A percentile compares a stretch with the other conserved stretches of the same genome.
phyloP scores from a whole-genome alignment of 2,113 vertebrate species.

The Neogobius melanostomus region DNA sequence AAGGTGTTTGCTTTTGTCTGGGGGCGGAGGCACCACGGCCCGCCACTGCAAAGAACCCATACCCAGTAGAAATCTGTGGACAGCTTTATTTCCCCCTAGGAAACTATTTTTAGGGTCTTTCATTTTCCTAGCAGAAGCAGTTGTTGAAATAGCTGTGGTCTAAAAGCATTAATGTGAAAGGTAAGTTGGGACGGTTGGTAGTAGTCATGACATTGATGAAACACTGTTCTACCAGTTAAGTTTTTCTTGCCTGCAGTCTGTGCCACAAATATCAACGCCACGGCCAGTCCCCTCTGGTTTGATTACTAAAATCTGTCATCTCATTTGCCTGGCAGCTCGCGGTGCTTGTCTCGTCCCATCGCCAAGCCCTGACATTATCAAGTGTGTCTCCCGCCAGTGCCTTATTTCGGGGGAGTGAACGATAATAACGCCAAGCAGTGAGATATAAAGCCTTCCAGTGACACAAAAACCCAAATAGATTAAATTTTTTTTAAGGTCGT shows the following conservation, averaged over 20 bases:
- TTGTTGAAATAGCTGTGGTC: neutral
- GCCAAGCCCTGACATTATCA: constrained; percentile 19
- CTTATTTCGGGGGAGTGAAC: neutral
- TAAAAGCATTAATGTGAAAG: neutral
- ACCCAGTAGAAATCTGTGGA: no score
- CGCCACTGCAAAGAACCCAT: no score
- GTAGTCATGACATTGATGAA: constrained; percentile 25
- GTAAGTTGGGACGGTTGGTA: neutral
- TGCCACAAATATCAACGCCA: constrained; percentile 33
- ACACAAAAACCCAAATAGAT: constrained; percentile 16
- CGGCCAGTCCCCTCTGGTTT: constrained; percentile 24
- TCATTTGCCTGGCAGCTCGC: constrained; percentile 33
- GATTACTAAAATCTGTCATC: constrained; percentile 32
- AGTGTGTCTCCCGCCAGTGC: constrained; percentile 4
- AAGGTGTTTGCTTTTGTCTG: no score
- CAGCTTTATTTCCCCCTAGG: no score
- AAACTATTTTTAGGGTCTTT: no score
- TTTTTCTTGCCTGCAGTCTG: constrained; percentile 30
- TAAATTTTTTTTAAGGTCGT: constrained; percentile 1
- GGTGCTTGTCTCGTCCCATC: constrained; percentile 30
- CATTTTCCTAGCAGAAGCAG: neutral
- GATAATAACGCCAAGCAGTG: neutral
- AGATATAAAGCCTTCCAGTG: constrained; percentile 23
- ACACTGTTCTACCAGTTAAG: constrained; percentile 40
- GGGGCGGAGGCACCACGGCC: no score